Conservation (phyloP, 2,888 invertebrate species). For the Nesidiocoris tenuis region DNA sequence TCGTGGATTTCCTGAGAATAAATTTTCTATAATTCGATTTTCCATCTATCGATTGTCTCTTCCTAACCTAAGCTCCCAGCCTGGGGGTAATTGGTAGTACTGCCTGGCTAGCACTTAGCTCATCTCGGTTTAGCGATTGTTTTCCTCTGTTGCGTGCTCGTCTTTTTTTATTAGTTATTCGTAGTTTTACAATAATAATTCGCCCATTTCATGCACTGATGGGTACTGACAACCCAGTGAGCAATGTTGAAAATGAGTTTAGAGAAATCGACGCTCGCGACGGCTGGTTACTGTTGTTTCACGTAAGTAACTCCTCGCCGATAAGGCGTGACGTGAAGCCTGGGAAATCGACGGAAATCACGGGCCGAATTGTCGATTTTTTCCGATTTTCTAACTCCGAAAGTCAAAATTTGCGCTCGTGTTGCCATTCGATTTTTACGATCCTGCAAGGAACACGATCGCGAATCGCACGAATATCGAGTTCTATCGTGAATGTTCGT, state of each 20-base stretch:
- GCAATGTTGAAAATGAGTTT: slow-evolving; percentile 69
- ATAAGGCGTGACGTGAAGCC: slow-evolving; percentile 36
- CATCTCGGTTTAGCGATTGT: not conserved
- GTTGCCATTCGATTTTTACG: no score
- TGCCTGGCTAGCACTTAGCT: not conserved
- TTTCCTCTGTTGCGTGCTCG: not conserved
- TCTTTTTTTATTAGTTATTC: not conserved
- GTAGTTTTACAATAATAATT: slow-evolving; percentile 16
- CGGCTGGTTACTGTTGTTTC: slow-evolving; percentile 71
- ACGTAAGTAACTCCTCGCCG: slow-evolving; percentile 58
- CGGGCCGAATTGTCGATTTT: not conserved
- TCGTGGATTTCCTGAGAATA: no score
- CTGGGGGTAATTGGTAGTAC: not conserved
- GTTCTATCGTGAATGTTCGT: not conserved
- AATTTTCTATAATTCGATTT: no score
- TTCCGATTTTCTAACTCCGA: not conserved
- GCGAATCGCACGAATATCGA: not conserved
- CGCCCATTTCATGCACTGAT: slow-evolving; percentile 36
- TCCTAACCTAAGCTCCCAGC: no score
- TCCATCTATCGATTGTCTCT: no score
- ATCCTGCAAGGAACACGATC: not conserved
- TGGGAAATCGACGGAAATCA: slow-evolving; percentile 10
- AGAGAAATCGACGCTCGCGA: slow-evolving; percentile 67
- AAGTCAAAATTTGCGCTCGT: no score
- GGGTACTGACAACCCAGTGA: slow-evolving; percentile 47